A percentile compares a stretch with the other conserved stretches of the same genome.
Conservation (phyloP, 1,140 invertebrate genomes). For the Ridgeia piscesae region DNA sequence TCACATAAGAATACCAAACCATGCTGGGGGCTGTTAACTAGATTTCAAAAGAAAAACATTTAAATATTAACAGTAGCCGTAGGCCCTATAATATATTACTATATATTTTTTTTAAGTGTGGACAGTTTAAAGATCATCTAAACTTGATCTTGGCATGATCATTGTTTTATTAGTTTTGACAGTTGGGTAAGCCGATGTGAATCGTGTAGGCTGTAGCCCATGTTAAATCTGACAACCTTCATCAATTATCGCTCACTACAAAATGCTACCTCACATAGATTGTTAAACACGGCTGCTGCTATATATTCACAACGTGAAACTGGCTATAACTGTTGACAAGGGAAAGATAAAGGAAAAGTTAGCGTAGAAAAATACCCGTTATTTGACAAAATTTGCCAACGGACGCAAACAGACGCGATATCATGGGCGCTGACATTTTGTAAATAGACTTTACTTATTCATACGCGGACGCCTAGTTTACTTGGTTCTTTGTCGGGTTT, state of each 20-base stretch:
- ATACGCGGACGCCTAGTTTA: neutral
- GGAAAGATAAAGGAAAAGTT: neutral
- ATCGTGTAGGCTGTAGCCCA: neutral
- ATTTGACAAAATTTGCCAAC: slow-evolving; percentile 1
- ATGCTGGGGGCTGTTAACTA: no score
- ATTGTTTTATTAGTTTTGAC: no score
- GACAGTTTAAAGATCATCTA: no score
- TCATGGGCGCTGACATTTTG: neutral
- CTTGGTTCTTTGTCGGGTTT: neutral
- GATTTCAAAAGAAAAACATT: no score
- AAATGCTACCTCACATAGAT: neutral
- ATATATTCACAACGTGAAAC: neutral
- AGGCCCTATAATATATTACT: no score
- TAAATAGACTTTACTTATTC: neutral
- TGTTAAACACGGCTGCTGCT: neutral
- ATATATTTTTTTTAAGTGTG: no score
- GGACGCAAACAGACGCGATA: neutral
- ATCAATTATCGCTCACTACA: neutral
- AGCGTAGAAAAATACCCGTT: neutral
- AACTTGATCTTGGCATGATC: no score
- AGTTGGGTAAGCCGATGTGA: neutral
- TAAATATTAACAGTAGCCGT: no score
- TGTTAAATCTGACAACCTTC: neutral
- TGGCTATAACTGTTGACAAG: neutral
- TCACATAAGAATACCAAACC: no score